A percentile compares a stretch with the other conserved stretches of the same genome.
phyloP scores from a whole-genome alignment of 1,140 invertebrate genomes.

The Saccostrea echinata region DNA sequence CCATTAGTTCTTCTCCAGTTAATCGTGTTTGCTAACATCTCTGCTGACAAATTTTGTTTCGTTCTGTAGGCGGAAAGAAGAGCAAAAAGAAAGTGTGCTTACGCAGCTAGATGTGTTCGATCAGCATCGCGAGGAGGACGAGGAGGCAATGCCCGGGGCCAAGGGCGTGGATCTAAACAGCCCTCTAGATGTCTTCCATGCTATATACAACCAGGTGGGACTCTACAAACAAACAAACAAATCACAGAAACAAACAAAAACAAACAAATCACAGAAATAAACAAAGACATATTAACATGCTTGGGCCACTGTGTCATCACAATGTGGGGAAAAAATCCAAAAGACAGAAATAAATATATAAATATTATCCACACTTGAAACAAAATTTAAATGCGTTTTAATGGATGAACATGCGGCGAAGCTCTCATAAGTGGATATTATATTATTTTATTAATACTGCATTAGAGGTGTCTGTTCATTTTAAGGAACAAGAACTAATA shows the following conservation, averaged over 20 bases:
- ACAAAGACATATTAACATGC: neutral
- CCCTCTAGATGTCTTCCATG: constrained; percentile 75
- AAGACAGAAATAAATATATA: neutral
- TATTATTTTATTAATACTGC: too few relatives aligned
- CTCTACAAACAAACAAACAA: neutral
- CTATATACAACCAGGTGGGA: constrained; percentile 75
- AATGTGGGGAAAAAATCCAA: neutral
- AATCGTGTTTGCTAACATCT: neutral
- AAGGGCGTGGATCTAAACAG: constrained; percentile 74
- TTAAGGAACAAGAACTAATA: too few relatives aligned
- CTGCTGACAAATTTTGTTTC: neutral
- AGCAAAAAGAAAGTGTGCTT: constrained; percentile 65
- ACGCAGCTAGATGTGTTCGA: constrained; percentile 77
- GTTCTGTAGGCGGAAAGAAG: constrained; percentile 54
- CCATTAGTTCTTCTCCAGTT: neutral
- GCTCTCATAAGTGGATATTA: too few relatives aligned
- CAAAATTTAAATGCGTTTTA: too few relatives aligned
- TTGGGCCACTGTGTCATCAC: too few relatives aligned
- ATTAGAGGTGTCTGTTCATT: too few relatives aligned
- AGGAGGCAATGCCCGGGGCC: constrained; percentile 72
- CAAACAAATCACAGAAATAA: neutral
- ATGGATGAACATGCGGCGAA: too few relatives aligned
- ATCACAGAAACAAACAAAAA: neutral
- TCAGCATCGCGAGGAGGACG: constrained; percentile 71
- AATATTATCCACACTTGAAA: too few relatives aligned